Conservation (phyloP, 2,113 vertebrate species). For the Anolis carolinensis region DNA sequence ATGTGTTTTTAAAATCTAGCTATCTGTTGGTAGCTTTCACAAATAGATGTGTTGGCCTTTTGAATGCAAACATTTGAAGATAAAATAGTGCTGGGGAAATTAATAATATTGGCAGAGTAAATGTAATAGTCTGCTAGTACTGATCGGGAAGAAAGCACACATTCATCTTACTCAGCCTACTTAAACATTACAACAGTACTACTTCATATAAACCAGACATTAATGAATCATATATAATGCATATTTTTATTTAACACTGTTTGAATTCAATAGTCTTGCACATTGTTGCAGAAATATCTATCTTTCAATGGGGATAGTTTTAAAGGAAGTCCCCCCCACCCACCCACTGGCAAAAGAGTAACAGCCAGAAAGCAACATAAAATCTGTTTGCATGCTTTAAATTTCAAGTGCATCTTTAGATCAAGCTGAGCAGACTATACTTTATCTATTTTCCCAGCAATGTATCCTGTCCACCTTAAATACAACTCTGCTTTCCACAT, state of each 20-base stretch:
- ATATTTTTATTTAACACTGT: not conserved
- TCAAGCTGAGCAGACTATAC: not conserved
- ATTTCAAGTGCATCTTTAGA: not conserved
- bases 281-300: not conserved
- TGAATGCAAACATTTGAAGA: constrained; percentile 11
- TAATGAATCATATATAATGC: constrained; percentile 1
- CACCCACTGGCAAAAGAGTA: not conserved
- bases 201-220: not conserved
- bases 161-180: constrained; percentile 13
- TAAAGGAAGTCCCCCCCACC: no score
- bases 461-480: not conserved
- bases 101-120: constrained; percentile 29
- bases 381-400: not conserved
- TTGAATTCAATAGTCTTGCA: not conserved
- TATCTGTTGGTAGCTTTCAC: constrained; percentile 17
- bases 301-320: not conserved
- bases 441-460: not conserved
- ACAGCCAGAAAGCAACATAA: not conserved
- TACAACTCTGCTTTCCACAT: no score
- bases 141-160: not conserved
- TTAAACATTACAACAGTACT: not conserved
- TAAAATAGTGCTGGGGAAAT: constrained; percentile 22
- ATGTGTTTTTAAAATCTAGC: constrained; percentile 33
- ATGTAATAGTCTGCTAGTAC: not conserved
- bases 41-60: constrained; percentile 19